Conservation (phyloP, 2,113 vertebrate species). For the Brachyistius frenatus region DNA sequence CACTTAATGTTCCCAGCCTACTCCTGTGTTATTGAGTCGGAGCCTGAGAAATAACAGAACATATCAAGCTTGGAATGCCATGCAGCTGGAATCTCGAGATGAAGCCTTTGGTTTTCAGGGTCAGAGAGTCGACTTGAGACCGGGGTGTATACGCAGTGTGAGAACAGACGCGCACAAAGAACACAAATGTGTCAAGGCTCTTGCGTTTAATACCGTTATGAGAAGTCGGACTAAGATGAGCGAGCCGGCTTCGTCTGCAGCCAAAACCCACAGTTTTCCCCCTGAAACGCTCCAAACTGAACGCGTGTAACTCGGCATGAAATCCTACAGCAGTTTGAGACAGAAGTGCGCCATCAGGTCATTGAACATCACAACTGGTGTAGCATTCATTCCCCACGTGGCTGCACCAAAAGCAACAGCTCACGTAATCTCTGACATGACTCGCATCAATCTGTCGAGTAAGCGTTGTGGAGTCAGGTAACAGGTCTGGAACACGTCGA, state of each 20-base stretch:
- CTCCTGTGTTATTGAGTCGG: constrained; percentile 5
- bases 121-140: constrained; percentile 31
- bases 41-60: constrained; percentile 51
- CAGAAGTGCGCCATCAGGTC: background rate
- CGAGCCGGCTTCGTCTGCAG: background rate
- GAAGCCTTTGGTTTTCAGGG: constrained; percentile 37
- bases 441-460: constrained; percentile 41
- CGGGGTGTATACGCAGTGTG: background rate
- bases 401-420: constrained; percentile 24
- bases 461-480: constrained; percentile 45
- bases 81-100: constrained; percentile 34
- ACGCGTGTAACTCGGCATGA: background rate
- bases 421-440: constrained; percentile 12
- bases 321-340: background rate
- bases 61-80: constrained; percentile 37
- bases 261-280: background rate
- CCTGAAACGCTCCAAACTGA: constrained; percentile 2
- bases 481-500: constrained; percentile 57
- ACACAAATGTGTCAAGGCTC: constrained; percentile 8
- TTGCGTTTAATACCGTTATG: background rate
- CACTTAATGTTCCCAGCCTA: constrained; percentile 4
- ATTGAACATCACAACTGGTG: background rate
- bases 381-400: background rate
- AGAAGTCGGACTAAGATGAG: constrained; percentile 6
- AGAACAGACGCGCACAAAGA: background rate